These are phyloP conservation scores for Abrostola tripartita DNA, from an alignment of 2,888 invertebrate genomes.

Conservation along the genomic window DNA sequence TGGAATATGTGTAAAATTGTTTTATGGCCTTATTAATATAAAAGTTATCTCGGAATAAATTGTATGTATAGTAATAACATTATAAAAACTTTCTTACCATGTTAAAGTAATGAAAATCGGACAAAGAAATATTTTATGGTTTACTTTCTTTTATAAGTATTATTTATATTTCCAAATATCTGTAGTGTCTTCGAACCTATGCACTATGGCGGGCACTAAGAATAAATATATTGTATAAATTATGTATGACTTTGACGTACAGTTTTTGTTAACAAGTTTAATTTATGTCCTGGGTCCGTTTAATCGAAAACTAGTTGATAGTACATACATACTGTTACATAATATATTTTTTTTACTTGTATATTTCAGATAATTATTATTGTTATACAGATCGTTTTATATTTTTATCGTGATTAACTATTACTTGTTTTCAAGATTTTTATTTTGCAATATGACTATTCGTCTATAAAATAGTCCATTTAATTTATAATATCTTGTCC, in stretches of 20 bases:
- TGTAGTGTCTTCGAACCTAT: conserved; percentile 25
- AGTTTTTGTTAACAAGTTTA: conserved; percentile 60
- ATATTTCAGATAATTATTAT: conserved; percentile 86
- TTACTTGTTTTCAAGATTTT: conserved; percentile 77
- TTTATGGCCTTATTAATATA: conserved; percentile 79
- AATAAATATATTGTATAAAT: conserved; percentile 42
- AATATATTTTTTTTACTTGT: conserved; percentile 86
- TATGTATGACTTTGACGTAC: conserved; percentile 53
- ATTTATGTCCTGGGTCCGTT: conserved; percentile 65
- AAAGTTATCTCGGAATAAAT: conserved; percentile 62
- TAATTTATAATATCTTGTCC: conserved; percentile 82
- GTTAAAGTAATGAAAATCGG: conserved; percentile 57
- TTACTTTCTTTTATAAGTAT: conserved; percentile 39
- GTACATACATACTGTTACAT: conserved; percentile 77
- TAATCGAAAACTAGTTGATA: conserved; percentile 75
- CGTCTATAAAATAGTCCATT: conserved; percentile 79
- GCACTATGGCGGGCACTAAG: conserved; percentile 31
- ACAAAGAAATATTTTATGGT: conserved; percentile 55
- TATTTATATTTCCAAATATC: conserved; percentile 36
- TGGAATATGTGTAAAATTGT: conserved; percentile 70
- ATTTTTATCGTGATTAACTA: conserved; percentile 82
- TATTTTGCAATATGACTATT: conserved; percentile 68
- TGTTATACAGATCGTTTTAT: conserved; percentile 85
- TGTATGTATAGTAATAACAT: conserved; percentile 63
- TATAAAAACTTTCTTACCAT: conserved; percentile 60